Percentiles rank a stretch among this genome's conserved stretches.
Conservation (phyloP, 2,797 vertebrate genomes). For the Pseudochirops corinnae region DNA sequence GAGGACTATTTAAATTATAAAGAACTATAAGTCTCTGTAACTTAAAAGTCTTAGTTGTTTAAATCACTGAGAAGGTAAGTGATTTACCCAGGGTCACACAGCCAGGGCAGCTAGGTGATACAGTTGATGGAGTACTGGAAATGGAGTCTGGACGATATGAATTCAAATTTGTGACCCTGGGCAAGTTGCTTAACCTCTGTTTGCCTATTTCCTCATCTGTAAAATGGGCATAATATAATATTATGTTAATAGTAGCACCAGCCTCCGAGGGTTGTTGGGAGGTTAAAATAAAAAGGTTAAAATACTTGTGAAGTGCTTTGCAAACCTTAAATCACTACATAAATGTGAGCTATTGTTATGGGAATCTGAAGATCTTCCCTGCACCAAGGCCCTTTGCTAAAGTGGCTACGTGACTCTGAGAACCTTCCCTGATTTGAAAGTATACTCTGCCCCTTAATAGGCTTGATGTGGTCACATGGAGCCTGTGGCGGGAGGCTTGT, state of each 20-base stretch:
- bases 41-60: neutral
- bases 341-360: neutral
- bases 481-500: too few relatives aligned
- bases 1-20: neutral
- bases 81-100: too few relatives aligned
- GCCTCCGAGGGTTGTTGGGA: neutral
- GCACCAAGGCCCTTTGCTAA: too few relatives aligned
- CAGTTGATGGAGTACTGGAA: neutral
- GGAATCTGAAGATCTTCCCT: too few relatives aligned
- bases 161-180: neutral
- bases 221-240: neutral
- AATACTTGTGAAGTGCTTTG: neutral
- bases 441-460: too few relatives aligned
- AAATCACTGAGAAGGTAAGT: neutral
- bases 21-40: neutral
- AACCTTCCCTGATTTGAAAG: too few relatives aligned
- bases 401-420: too few relatives aligned
- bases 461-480: too few relatives aligned
- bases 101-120: neutral
- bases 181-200: neutral
- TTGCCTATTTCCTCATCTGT: neutral
- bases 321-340: neutral
- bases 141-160: neutral
- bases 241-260: neutral
- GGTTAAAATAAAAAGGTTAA: neutral